Evolutionary conservation across 92 coral and sea anemone genomes (phyloP), one percentile per base, ranked within the genome.

Genomic region (Montipora capitata): DNA sequence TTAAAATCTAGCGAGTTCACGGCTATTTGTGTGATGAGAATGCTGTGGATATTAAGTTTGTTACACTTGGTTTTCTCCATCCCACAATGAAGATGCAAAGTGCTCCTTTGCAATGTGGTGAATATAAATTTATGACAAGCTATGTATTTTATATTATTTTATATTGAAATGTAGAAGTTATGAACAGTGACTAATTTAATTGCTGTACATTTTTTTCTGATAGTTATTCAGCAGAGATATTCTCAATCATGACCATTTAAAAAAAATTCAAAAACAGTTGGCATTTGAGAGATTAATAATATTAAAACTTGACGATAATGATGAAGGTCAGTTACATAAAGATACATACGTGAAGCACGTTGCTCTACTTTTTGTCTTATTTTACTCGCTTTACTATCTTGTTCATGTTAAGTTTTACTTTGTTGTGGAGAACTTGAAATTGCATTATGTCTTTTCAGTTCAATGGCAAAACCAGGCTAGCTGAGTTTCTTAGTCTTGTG

Each of bases 91-190:
- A 71, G 59, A 40, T 71, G 58, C 59, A 83, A 57, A 83, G 80
- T 83, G 87, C 72, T 72, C 87, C 72, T 58, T 70, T 72, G 59
- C 48, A 72, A 62, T 72, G 80, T 83, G 87, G 42, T 56, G 72
- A 72, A 72, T 72, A 58, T 72, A 71, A 72, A 83, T 72, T 76
- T 18, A 83, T 72, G 72, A 72, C 79, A 57, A 82, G 87, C 70
- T 40, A 83, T 83, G 87, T 83, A 83, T 83, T 83, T 83, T 83
- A 83, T 83, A 73, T 83, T 83, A 83, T 83, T 83, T 83, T 83
- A 83, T 83, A 83, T 83, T 73, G 79, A 72, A 83, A 71, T 72
- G 72, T 83, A 83, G 87, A 73, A 72, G 72, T 72, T 72, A 57
- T 73, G 72, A 83, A 48, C 87, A 83, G 79, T 83, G 17, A 72